Evolutionary conservation across 1,140 invertebrate species (phyloP), one percentile per base, ranked within the genome.

Genomic region (Drosophila lini): DNA sequence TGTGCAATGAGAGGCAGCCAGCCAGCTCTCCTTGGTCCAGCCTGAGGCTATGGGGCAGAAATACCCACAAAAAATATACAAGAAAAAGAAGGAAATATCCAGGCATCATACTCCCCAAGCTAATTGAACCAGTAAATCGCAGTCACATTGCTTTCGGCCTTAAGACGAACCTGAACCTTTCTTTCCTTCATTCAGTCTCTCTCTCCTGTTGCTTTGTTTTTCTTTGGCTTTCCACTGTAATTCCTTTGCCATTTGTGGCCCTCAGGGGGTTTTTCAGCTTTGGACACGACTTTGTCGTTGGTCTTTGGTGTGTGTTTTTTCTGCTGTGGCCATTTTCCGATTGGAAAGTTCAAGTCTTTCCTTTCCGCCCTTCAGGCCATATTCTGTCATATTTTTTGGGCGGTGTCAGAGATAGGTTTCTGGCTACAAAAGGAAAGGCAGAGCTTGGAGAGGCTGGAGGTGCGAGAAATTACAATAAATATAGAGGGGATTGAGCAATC

Each of bases 101-200:
- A 34, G 65, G 16, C 69, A 50, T 60, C 74, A 77, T 62, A 73
- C 65, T 59, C 42, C 48, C 48, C 63, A 52, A 69, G 82, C 68
- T 86, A 88, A 89, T 89, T 89, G 84, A 89, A 78, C 83, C 77
- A 57, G 80, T 88, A 89, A 80, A 89, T 88, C 80, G 80, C 61
- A 68, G 55, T 68, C 40, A 52, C 73, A 77, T 60, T 56, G 75
- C 65, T 61, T 32, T 61, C 10, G 65, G 68, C 68, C 40, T 36
- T 31, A 31, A 59, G 53, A 48, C 42, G 44, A 59, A 71, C 69
- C 69, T 73, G 44, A 50, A 71, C 69, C 69, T 73, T 71, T 50
- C 53, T 10, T 38, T 50, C 9, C 53, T 48, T 65, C 31, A n/a
- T 48, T 65, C 31, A n/a, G 4, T 44, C 47, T 15, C 16, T 50